phyloP scores from a whole-genome alignment of 2,888 invertebrate genomes.

The Smittia aterrima region DNA sequence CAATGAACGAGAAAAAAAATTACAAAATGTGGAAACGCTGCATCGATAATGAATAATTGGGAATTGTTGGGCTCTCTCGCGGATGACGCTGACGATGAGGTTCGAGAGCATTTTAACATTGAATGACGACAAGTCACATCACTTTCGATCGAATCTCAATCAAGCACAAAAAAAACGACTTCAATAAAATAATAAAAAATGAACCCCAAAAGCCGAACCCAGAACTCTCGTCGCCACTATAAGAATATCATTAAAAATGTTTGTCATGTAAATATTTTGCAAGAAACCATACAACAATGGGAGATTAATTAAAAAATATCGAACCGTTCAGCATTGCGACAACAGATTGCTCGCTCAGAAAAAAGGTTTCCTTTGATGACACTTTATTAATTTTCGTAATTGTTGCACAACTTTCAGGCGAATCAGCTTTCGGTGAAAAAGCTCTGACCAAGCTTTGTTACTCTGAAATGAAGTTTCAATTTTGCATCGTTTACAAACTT shows the following conservation, averaged over 20 bases:
- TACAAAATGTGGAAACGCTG: slow-evolving; percentile 21
- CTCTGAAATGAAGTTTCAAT: neutral
- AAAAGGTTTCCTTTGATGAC: neutral
- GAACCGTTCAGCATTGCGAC: neutral
- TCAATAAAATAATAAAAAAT: slow-evolving; percentile 12
- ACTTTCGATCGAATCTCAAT: too few relatives aligned
- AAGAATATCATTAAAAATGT: slow-evolving; percentile 34
- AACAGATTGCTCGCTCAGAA: neutral
- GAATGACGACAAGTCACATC: too few relatives aligned
- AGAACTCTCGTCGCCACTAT: neutral
- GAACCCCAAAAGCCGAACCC: neutral
- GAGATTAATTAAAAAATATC: slow-evolving; percentile 33
- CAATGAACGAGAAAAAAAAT: slow-evolving; percentile 26
- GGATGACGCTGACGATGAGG: too few relatives aligned
- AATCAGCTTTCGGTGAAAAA: neutral
- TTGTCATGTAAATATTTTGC: slow-evolving; percentile 36
- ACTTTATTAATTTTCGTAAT: neutral
- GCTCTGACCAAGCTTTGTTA: neutral
- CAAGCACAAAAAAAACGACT: neutral
- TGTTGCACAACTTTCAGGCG: neutral
- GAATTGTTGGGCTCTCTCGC: neutral
- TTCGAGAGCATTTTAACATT: too few relatives aligned
- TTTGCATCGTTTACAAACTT: too few relatives aligned
- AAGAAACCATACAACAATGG: slow-evolving; percentile 20
- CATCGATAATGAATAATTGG: slow-evolving; percentile 39